Base-by-base conservation (phyloP, 2,888 invertebrate species). In the Brachylomia viminalis region DNA sequence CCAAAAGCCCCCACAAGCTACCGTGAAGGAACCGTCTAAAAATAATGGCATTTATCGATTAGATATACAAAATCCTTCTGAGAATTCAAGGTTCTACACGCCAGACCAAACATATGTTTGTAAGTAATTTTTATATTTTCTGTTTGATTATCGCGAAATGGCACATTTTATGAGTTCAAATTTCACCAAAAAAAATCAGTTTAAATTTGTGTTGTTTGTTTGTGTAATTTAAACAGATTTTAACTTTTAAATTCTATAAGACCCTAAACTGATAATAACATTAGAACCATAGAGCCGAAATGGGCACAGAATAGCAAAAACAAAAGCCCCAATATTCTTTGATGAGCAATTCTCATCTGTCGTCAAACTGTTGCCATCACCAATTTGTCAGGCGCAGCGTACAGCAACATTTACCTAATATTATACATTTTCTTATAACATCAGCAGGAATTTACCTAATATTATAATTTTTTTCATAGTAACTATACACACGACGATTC, bases 51-150 rank as follows among this genome's bases (percentile, higher is more conserved):
- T 91, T n/a, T 95, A 91, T 83, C 89, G 86, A 38, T 83, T 95
- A 73, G 89, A 90, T 2, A 93, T 96, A 23, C 92, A 91, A 75
- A 54, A 1, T 74, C 47, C 87, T 85, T 90, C 80, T 17, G 89
- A 83, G 3, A 89, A 85, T 0, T 86, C 86, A 42, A 86, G 90
- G 17, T 88, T 85, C 8, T 96, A 93, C 64, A 90, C 93, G 7
- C 93, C 94, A 0, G 94, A 92, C 72, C 96, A 96, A 85, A 95
- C 96, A 11, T 96, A 96, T 84, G 93, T 94, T 79, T 91, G 96
- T 96, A 91, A 92, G 96, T 75, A 27, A 7, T 75, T 66, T 33
- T 49, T 30, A 17, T 30, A 11, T 67, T 4, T 0, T 17, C 15
- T 45, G 27, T 20, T 1, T 45, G 27, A 30, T 23, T 23, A 30